phyloP scores from a whole-genome alignment of 2,888 invertebrate genomes.

The Stictocephala bisonia region DNA sequence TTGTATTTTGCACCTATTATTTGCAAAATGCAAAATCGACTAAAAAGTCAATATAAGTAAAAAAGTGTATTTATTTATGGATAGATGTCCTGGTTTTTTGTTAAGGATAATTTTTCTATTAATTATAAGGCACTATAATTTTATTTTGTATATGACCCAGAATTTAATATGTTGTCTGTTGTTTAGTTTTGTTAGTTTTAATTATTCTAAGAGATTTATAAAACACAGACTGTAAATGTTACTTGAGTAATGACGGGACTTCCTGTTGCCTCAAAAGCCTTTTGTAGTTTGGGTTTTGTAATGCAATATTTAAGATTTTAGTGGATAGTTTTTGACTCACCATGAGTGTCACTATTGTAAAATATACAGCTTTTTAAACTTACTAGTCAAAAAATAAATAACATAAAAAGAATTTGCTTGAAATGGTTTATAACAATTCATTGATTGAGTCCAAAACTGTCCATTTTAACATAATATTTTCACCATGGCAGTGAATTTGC shows the following conservation, averaged over 20 bases:
- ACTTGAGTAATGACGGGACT: no score
- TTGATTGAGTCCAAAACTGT: constrained; percentile 30
- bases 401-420: not conserved
- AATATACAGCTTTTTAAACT: constrained; percentile 33
- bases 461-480: constrained; percentile 28
- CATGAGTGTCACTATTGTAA: not conserved
- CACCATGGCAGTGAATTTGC: not conserved
- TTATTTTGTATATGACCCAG: constrained; percentile 43
- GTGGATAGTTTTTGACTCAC: constrained; percentile 20
- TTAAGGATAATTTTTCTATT: constrained; percentile 42
- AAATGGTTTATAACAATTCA: constrained; percentile 20
- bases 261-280: constrained; percentile 6
- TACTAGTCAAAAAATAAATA: constrained; percentile 29
- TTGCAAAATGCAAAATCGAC: not conserved
- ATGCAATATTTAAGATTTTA: not conserved
- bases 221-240: no score
- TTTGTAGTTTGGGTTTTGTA: not conserved
- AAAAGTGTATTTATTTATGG: constrained; percentile 29
- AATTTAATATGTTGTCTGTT: constrained; percentile 43
- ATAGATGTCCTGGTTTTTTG: constrained; percentile 29
- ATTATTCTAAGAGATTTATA: constrained; percentile 2
- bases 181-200: constrained; percentile 39
- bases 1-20: constrained; percentile 5
- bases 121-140: constrained; percentile 36
- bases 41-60: constrained; percentile 9